Percentiles rank a stretch among this genome's conserved stretches.
Conservation (phyloP, 1,140 invertebrate species). For the Lordiphosa stackelbergi region DNA sequence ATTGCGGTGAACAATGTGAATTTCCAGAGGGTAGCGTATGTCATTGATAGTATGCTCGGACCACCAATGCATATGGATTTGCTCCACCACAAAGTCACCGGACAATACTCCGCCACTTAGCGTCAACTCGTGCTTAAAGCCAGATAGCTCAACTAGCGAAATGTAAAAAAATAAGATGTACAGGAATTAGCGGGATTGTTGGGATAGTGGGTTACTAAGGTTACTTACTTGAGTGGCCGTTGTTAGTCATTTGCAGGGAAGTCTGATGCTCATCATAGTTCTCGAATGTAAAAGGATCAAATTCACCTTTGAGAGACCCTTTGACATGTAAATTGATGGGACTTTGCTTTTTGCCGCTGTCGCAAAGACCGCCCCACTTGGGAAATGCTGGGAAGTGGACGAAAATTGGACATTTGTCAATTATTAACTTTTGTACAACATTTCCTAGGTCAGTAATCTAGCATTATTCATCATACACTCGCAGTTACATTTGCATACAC, state of each 20-base stretch:
- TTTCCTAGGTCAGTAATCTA: slow-evolving; percentile 12
- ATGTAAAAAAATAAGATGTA: background rate
- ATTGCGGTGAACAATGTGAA: slow-evolving; percentile 86
- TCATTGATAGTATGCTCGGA: slow-evolving; percentile 85
- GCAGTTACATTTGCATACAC: slow-evolving; percentile 47
- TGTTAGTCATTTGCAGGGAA: slow-evolving; percentile 77
- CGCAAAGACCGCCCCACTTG: slow-evolving; percentile 77
- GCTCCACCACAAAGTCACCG: slow-evolving; percentile 80
- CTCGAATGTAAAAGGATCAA: slow-evolving; percentile 68
- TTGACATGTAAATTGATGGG: slow-evolving; percentile 77
- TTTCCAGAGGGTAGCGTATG: slow-evolving; percentile 80
- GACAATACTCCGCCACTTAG: slow-evolving; percentile 79
- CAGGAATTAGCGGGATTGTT: background rate
- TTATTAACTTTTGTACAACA: slow-evolving; percentile 8
- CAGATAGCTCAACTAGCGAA: slow-evolving; percentile 76
- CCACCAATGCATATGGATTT: slow-evolving; percentile 88
- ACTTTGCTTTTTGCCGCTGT: slow-evolving; percentile 77
- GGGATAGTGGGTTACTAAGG: background rate
- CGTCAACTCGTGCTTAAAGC: slow-evolving; percentile 70
- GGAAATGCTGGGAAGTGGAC: slow-evolving; percentile 58
- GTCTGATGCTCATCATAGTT: slow-evolving; percentile 72
- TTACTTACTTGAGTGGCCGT: slow-evolving; percentile 78
- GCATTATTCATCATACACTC: slow-evolving; percentile 17
- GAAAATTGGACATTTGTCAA: slow-evolving; percentile 2
- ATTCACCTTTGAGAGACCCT: slow-evolving; percentile 65